phyloP scores from a whole-genome alignment of 2,113 vertebrate species.

The Drymodes brunneopygia region DNA sequence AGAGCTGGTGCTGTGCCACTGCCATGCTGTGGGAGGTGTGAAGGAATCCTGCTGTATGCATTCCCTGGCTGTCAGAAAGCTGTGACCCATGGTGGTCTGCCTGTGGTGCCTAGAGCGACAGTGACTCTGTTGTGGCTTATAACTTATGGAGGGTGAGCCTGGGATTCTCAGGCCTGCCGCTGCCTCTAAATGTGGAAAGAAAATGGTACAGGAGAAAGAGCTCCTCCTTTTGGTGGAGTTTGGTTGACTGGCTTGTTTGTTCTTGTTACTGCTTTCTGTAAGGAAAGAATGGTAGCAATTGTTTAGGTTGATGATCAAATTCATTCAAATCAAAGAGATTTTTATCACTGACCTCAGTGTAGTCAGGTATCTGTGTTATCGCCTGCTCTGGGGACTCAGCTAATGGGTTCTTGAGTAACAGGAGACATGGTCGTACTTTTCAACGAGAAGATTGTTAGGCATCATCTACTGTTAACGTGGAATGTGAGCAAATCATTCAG shows the following conservation, averaged over 20 bases:
- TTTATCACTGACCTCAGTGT: neutral
- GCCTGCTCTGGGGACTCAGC: neutral
- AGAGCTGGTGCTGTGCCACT: neutral
- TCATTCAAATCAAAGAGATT: neutral
- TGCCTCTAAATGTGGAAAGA: neutral
- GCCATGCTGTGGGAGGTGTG: fast-evolving
- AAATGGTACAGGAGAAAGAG: neutral
- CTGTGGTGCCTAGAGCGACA: neutral
- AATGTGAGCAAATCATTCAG: neutral
- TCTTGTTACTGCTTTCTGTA: neutral
- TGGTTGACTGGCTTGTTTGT: neutral
- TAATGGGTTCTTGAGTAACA: neutral
- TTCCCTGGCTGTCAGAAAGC: neutral
- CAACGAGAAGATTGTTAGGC: neutral
- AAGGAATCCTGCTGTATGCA: neutral
- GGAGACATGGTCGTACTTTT: neutral
- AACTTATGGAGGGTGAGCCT: neutral
- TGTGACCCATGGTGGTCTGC: neutral
- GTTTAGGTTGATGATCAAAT: neutral
- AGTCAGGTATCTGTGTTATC: neutral
- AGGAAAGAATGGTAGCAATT: neutral
- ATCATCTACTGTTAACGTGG: neutral
- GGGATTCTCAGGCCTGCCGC: neutral
- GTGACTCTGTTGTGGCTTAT: neutral
- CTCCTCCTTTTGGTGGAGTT: neutral